Evolutionary conservation across 2,113 vertebrate genomes (phyloP), one percentile per base, ranked within the genome.

Genomic region (Aphelocoma coerulescens): DNA sequence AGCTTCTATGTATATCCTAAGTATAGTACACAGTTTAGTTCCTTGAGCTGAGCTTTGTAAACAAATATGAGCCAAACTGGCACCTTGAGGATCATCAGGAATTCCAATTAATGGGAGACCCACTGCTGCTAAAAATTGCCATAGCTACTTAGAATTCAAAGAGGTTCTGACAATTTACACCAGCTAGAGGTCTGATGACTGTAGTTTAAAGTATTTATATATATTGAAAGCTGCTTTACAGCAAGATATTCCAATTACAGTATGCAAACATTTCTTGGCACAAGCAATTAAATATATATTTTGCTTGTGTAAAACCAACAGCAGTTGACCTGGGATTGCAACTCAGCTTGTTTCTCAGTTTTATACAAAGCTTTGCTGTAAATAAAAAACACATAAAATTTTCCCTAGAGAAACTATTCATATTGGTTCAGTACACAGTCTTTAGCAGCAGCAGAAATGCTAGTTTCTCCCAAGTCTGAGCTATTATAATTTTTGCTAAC

Each of bases 41-140:
- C 68, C 63, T 93, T 6, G 16, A 90, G 91, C 72, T 28, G 17
- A 91, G 82, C 59, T 91, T 92, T 93, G 85, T 93, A 96, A 94
- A 95, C 82, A 96, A 96, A 92, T 88, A 49, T 27, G n/a, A 90
- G 85, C 82, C 90, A 97, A 93, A 94, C 61, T 92, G 92, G 94
- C 88, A 95, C 93, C 92, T 88, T 95, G 93, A 96, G 72, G 57
- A 95, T 91, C 93, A 96, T 90, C 92, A 76, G 95, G 95, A 74
- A 30, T 35, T 86, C 95, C 93, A 95, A 95, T 95, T 96, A 97
- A 91, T 79, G 77, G 62, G n/a, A 96, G 84, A 96, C 93, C 74
- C 66, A 82, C 95, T 87, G 91, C 91, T 91, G 95, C 62, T 95
- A 82, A 85, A 95, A 93, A 91, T 43, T 95, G 88, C 55, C 61